These are phyloP conservation scores for Drosophila kikkawai DNA, from an alignment of 1,140 invertebrate species.

Conservation along the genomic window DNA sequence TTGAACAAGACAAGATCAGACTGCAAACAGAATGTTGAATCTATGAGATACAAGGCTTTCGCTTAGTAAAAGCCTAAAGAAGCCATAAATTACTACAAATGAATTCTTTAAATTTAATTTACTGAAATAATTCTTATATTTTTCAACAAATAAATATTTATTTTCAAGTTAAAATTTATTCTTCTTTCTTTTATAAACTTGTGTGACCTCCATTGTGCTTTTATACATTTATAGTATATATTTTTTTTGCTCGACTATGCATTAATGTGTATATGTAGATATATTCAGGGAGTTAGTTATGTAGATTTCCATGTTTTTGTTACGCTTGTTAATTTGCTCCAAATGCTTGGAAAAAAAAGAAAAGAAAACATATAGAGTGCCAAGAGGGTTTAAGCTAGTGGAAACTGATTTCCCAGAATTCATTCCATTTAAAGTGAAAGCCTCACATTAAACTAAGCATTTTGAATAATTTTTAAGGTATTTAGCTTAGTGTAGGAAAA, in stretches of 20 bases:
- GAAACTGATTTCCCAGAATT: background rate
- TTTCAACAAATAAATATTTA: too few species aligned
- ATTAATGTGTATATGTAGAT: constrained; percentile 12
- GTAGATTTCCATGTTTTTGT: constrained; percentile 35
- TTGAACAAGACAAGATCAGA: too few species aligned
- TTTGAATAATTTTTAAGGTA: background rate
- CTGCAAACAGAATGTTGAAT: background rate
- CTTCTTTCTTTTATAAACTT: too few species aligned
- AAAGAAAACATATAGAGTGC: constrained; percentile 4
- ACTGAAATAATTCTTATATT: too few species aligned
- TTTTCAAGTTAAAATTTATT: too few species aligned
- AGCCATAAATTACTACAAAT: too few species aligned
- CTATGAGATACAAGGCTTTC: too few species aligned
- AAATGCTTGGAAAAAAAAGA: constrained; percentile 52
- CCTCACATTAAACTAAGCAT: background rate
- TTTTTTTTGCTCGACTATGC: background rate
- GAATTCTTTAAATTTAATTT: too few species aligned
- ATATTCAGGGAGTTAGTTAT: constrained; percentile 26
- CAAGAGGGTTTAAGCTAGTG: constrained; percentile 9
- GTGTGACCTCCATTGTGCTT: background rate
- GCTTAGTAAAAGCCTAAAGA: too few species aligned
- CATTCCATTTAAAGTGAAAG: background rate
- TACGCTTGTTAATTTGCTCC: constrained; percentile 74
- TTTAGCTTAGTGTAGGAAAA: constrained; percentile 50
- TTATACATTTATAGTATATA: too few species aligned